Conservation (phyloP, 2,888 invertebrate genomes). For the Dryobota labecula region DNA sequence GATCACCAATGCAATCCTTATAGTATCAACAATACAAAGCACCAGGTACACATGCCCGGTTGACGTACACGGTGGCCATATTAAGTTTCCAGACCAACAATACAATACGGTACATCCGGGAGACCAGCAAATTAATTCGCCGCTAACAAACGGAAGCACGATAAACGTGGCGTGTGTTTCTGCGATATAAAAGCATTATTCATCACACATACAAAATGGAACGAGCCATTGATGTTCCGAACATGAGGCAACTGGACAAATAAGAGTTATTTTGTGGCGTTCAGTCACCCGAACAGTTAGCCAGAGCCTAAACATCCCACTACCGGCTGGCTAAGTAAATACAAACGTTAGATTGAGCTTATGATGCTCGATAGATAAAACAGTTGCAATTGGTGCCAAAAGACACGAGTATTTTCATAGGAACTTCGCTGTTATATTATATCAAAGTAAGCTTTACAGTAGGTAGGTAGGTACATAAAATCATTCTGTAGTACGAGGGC, state of each 20-base stretch:
- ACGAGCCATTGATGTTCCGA: slow-evolving; percentile 23
- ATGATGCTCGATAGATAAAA: slow-evolving; percentile 31
- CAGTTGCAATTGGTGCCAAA: slow-evolving; percentile 39
- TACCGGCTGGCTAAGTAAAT: slow-evolving; percentile 42
- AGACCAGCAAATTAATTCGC: slow-evolving; percentile 71
- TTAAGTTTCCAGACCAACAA: slow-evolving; percentile 64
- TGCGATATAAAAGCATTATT: slow-evolving; percentile 64
- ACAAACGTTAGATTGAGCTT: slow-evolving; percentile 36
- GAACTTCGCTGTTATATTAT: slow-evolving; percentile 5
- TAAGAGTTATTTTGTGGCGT: slow-evolving; percentile 46
- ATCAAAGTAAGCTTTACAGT: background rate
- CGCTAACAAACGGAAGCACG: slow-evolving; percentile 70
- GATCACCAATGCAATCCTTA: background rate
- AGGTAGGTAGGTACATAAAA: slow-evolving; percentile 1
- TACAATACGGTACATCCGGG: slow-evolving; percentile 69
- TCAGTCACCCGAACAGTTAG: slow-evolving; percentile 37
- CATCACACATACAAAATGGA: slow-evolving; percentile 26
- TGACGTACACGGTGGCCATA: slow-evolving; percentile 59
- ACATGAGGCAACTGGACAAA: slow-evolving; percentile 35
- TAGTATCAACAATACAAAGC: slow-evolving; percentile 2
- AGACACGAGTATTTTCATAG: slow-evolving; percentile 12
- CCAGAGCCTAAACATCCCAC: slow-evolving; percentile 41
- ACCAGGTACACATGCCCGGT: slow-evolving; percentile 2
- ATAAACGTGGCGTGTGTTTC: slow-evolving; percentile 72
- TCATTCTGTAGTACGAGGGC: background rate